Evolutionary conservation across 2,888 invertebrate genomes (phyloP).

Genomic region (Aproaerema taeniolella): DNA sequence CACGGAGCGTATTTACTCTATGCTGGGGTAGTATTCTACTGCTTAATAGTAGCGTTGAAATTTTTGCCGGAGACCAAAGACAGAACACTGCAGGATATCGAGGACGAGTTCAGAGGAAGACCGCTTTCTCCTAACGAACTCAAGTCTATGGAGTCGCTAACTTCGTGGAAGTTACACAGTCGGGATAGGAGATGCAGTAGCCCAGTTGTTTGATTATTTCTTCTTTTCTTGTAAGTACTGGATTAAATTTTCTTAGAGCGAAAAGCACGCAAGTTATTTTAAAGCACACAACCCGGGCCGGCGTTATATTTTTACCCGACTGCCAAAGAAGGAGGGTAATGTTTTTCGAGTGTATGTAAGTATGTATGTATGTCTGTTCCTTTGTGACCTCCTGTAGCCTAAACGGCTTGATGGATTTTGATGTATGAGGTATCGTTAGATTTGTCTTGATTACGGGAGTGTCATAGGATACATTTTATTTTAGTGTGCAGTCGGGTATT

Average conservation of each 20-base stretch:
- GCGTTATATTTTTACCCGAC: no score
- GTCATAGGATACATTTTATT: no score
- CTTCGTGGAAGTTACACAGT: slow-evolving; percentile 29
- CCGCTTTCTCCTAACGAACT: slow-evolving; percentile 35
- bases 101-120: slow-evolving; percentile 54
- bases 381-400: no score
- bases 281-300: no score
- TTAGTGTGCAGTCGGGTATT: no score
- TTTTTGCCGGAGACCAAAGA: slow-evolving; percentile 59
- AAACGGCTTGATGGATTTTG: no score
- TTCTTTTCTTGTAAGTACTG: background rate
- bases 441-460: no score
- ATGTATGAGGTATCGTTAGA: no score
- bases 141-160: slow-evolving; percentile 35
- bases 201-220: slow-evolving; percentile 26
- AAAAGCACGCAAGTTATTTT: no score
- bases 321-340: no score
- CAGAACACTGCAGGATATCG: slow-evolving; percentile 56
- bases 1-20: slow-evolving; percentile 47
- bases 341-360: no score
- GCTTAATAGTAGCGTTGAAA: slow-evolving; percentile 38
- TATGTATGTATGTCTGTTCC: no score
- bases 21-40: slow-evolving; percentile 39
- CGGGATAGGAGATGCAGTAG: slow-evolving; percentile 35
- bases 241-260: background rate